Evolutionary conservation across 2,888 invertebrate species (phyloP), one percentile per base, ranked within the genome.

Genomic region (Tetranychus truncatus): DNA sequence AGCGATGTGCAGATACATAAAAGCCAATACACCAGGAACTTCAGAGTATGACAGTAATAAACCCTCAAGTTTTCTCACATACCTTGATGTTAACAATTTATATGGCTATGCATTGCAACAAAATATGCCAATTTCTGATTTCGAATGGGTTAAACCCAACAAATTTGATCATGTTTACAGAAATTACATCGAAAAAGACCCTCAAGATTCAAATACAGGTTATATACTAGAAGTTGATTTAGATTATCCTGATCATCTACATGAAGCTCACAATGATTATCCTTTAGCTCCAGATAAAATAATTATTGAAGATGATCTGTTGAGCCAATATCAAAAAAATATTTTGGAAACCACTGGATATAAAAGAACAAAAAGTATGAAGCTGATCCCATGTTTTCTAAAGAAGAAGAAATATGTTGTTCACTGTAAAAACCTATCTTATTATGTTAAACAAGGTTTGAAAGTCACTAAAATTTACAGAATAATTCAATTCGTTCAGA

Each of bases 1-100:
- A n/a, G n/a, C n/a, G n/a, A n/a, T 21, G 15, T 20, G 74, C 6
- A 15, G 74, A 15, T 76, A 55, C 45, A 20, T 15, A 20, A 66
- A 75, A 67, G 74, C 75, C 0, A 77, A 77, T 46, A 71, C 72
- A 1, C 21, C 67, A 15, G 67, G 18, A 9, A n/a, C n/a, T n/a
- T n/a, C n/a, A n/a, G n/a, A n/a, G n/a, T n/a, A n/a, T n/a, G n/a
- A n/a, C n/a, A n/a, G n/a, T n/a, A n/a, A n/a, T n/a, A n/a, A n/a
- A n/a, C n/a, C n/a, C n/a, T n/a, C n/a, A n/a, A n/a, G n/a, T n/a
- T n/a, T n/a, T n/a, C n/a, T n/a, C n/a, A n/a, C n/a, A n/a, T n/a
- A n/a, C n/a, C n/a, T n/a, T n/a, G n/a, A n/a, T n/a, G n/a, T n/a
- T n/a, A n/a, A n/a, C n/a, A n/a, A n/a, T n/a, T n/a, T n/a, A n/a